phyloP scores from a whole-genome alignment of 1,140 invertebrate species.

The Pararge aegeria region DNA sequence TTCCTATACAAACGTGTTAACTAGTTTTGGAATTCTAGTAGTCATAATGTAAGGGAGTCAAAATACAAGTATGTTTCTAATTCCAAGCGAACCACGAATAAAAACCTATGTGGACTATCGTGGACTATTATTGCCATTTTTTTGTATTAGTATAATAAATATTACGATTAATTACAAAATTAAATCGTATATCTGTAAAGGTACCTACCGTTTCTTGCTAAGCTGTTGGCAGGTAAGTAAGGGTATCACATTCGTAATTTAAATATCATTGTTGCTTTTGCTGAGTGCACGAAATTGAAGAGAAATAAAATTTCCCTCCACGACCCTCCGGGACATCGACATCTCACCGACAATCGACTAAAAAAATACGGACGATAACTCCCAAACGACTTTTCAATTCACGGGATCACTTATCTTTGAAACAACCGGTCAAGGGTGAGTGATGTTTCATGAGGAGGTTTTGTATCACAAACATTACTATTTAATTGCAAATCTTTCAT shows the following conservation, averaged over 20 bases:
- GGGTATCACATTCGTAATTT: slow-evolving; percentile 62
- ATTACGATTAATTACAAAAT: too few relatives aligned
- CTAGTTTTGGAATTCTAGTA: too few relatives aligned
- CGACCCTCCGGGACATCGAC: slow-evolving; percentile 51
- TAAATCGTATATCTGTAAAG: background rate
- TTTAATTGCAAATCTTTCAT: too few relatives aligned
- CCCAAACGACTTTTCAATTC: slow-evolving; percentile 30
- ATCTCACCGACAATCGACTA: slow-evolving; percentile 40
- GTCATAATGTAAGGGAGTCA: too few relatives aligned
- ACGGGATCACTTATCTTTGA: slow-evolving; percentile 21
- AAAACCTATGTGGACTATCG: too few relatives aligned
- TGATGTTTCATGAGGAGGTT: background rate
- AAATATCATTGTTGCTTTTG: slow-evolving; percentile 75
- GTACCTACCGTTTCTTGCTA: too few relatives aligned
- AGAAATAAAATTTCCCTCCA: slow-evolving; percentile 67
- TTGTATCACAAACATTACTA: background rate
- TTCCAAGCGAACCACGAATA: too few relatives aligned
- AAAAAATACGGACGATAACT: slow-evolving; percentile 35
- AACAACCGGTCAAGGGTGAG: slow-evolving; percentile 8
- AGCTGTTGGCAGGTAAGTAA: slow-evolving; percentile 39
- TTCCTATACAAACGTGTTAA: too few relatives aligned
- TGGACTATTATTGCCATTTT: too few relatives aligned
- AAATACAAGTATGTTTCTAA: too few relatives aligned
- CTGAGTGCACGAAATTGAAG: slow-evolving; percentile 73
- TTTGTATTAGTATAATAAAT: too few relatives aligned